phyloP scores from a whole-genome alignment of 2,113 vertebrate species.

The Cebus imitator region DNA sequence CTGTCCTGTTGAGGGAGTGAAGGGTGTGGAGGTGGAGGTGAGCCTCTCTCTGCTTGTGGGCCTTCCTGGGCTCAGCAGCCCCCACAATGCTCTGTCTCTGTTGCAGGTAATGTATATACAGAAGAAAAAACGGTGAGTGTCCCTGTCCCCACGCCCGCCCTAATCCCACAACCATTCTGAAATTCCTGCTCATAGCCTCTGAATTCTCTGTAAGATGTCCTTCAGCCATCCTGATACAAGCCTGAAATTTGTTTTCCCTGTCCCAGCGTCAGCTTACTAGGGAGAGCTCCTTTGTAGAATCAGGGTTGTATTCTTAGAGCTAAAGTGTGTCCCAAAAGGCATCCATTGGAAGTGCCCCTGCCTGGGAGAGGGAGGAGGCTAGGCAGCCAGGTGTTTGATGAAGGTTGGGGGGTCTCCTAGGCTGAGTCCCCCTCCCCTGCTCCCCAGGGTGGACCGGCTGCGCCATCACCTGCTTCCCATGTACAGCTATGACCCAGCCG shows the following conservation, averaged over 20 bases:
- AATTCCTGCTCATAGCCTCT: not conserved
- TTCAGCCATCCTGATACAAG: not conserved
- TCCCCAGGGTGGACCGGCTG: conserved; percentile 90
- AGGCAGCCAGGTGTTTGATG: not conserved
- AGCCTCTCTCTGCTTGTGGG: not conserved
- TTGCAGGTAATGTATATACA: conserved; percentile 93
- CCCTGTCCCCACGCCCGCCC: not conserved
- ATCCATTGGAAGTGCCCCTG: not conserved
- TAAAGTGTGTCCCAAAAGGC: not conserved
- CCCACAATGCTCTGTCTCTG: conserved; percentile 43
- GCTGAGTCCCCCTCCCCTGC: not conserved
- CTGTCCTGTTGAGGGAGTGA: not conserved
- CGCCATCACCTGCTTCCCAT: conserved; percentile 95
- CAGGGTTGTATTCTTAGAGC: not conserved
- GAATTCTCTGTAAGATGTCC: not conserved
- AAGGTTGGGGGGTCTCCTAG: too few species aligned
- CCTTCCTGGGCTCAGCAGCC: not conserved
- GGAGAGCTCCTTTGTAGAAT: not conserved
- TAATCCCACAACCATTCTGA: too few species aligned
- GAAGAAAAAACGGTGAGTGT: conserved; percentile 91
- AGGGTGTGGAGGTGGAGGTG: not conserved
- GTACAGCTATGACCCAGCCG: conserved; percentile 95
- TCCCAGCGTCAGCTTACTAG: not conserved
- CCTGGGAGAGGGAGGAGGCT: not conserved
- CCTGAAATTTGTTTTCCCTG: not conserved